These are phyloP conservation scores for Hassar affinis DNA, from an alignment of 2,113 vertebrate genomes.

Conservation along the genomic window DNA sequence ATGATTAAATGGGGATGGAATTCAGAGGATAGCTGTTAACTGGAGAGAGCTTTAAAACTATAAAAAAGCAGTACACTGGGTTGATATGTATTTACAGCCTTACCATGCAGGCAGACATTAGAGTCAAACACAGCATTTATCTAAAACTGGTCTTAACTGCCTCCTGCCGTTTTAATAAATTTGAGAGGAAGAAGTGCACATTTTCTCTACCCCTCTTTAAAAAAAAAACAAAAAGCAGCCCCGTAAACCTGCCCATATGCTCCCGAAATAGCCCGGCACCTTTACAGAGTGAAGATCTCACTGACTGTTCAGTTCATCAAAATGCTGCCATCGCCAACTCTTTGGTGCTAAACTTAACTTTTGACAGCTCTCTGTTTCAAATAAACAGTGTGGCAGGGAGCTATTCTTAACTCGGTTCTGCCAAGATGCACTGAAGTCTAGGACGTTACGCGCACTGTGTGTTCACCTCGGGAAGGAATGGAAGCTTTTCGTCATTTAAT, in stretches of 20 bases:
- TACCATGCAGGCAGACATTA: conserved; percentile 62
- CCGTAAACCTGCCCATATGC: conserved; percentile 54
- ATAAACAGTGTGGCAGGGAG: conserved; percentile 58
- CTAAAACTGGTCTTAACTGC: conserved; percentile 62
- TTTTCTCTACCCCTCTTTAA: conserved; percentile 45
- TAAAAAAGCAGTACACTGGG: conserved; percentile 43
- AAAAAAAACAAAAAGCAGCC: conserved; percentile 63
- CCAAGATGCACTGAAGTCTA: conserved; percentile 30
- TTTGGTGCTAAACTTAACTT: conserved; percentile 65
- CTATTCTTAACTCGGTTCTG: conserved; percentile 37
- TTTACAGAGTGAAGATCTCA: conserved; percentile 66
- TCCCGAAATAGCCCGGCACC: conserved; percentile 38
- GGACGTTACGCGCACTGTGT: conserved; percentile 9
- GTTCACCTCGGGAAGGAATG: conserved; percentile 12
- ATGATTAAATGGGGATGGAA: not conserved
- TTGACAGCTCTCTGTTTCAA: conserved; percentile 65
- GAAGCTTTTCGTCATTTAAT: conserved; percentile 15
- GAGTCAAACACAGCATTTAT: conserved; percentile 67
- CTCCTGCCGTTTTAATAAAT: conserved; percentile 66
- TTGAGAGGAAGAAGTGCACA: conserved; percentile 57
- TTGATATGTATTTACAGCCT: conserved; percentile 65
- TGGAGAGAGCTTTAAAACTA: conserved; percentile 30
- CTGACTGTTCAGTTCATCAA: conserved; percentile 60
- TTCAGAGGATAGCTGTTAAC: conserved; percentile 1
- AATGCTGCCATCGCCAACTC: conserved; percentile 58